Base-by-base conservation (phyloP, 2,797 vertebrate genomes). In the Alectoris magna region DNA sequence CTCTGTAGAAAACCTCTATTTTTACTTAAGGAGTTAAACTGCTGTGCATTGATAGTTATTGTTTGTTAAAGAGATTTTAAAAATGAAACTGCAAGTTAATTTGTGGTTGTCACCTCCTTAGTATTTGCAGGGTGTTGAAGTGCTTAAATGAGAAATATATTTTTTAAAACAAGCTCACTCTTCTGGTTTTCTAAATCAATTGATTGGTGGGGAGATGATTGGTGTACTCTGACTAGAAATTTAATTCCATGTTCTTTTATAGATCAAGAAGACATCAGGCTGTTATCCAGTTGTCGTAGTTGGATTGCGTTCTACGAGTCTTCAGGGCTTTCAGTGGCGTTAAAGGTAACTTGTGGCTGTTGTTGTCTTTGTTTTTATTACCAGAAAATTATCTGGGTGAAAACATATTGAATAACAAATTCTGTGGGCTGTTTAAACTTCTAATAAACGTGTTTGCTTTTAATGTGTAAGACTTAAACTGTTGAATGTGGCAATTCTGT, bases 321-420 rank as follows among this genome's bases (percentile, higher is more conserved):
- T 63, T 92, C 31, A 84, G n/a, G 76, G 59, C 55, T 75, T 71
- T 44, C 87, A 11, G 7, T 85, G 77, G 83, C 81, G 44, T 73
- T 60, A 64, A 67, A 95, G 94, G 94, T 95, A 94, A 92, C 7
- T 68, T 70, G 24, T 29, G 9, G 4, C 46, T 26, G 31, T 9
- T 41, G 27, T 64, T 15, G 13, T 22, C 31, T 43, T 64, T 43
- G 21, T 38, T 83, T 53, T 85, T 34, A 12, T 3, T 55, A n/a
- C 44, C 21, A 22, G 18, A 68, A 66, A 34, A 46, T 39, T 69
- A 3, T 59, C 10, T 23, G 5, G 26, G 21, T n/a, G 8, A 58
- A 58, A n/a, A 58, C n/a, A 14, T 39, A 27, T 3, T 41, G 26
- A 73, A 36, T 55, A 84, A 13, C 7, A 3, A 70, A 26, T 60